phyloP scores from a whole-genome alignment of 2,888 invertebrate genomes.

The Acanthosepion pharaonis region DNA sequence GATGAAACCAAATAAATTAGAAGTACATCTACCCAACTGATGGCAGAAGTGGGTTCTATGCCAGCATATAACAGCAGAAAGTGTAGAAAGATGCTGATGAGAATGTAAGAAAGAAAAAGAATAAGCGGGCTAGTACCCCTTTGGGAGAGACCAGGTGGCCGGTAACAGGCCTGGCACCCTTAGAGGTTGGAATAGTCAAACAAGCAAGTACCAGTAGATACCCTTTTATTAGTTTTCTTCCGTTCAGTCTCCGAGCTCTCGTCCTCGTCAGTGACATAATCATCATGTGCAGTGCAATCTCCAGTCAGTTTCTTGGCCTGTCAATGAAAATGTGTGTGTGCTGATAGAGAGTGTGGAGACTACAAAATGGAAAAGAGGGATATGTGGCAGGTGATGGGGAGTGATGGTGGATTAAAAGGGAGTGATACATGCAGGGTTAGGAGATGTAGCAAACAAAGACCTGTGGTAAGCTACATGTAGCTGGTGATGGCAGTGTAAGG shows the following conservation, averaged over 20 bases:
- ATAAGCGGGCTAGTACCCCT: not conserved
- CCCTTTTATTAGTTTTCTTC: conserved; percentile 72
- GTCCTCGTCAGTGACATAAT: conserved; percentile 78
- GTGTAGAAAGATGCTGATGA: not conserved
- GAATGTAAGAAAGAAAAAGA: not conserved
- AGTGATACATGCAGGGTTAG: not conserved
- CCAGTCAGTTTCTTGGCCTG: conserved; percentile 76
- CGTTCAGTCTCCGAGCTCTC: conserved; percentile 76
- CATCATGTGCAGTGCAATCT: conserved; percentile 70
- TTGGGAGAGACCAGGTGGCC: not conserved
- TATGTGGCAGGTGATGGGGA: not conserved
- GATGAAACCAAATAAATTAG: not conserved
- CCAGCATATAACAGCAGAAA: not conserved
- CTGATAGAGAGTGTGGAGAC: conserved; percentile 34
- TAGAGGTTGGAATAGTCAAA: conserved; percentile 38
- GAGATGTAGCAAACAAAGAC: not conserved
- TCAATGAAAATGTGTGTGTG: conserved; percentile 50
- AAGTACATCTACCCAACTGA: not conserved
- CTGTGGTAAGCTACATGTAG: not conserved
- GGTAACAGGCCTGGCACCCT: not conserved
- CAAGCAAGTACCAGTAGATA: conserved; percentile 52
- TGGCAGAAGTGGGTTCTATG: not conserved
- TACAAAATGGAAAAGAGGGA: not conserved
- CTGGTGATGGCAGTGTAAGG: not conserved
- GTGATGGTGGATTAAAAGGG: not conserved